Percentiles rank a stretch among this genome's conserved stretches.
Evolutionary conservation across 2,113 vertebrate species (phyloP).

Genomic region (Ceyx cyanopectus): DNA sequence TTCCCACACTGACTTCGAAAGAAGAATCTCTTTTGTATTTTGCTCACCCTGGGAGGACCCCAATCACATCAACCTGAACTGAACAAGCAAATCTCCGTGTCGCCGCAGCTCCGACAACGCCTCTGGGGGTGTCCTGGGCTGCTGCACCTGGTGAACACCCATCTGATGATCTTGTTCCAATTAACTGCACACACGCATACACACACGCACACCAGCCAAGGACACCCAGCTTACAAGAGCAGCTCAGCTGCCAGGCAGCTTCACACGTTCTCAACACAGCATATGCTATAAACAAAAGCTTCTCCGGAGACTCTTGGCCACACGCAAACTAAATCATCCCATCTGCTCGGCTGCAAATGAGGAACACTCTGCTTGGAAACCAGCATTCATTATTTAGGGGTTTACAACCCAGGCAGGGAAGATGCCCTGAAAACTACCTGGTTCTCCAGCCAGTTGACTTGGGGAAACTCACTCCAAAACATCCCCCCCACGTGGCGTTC

Average conservation of each 20-base stretch:
- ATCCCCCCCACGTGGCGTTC: background rate
- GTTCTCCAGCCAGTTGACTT: background rate
- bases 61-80: background rate
- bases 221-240: background rate
- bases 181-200: background rate
- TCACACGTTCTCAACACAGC: background rate
- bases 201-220: background rate
- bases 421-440: background rate
- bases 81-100: background rate
- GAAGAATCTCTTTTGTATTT: background rate
- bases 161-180: constrained; percentile 18
- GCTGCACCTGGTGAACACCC: background rate
- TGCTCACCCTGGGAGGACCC: background rate
- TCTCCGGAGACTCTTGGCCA: background rate
- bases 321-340: background rate
- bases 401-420: background rate
- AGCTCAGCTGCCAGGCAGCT: constrained; percentile 18
- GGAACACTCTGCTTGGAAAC: background rate
- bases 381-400: background rate
- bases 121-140: constrained; percentile 14
- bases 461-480: background rate
- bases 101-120: background rate
- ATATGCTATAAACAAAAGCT: constrained; percentile 27
- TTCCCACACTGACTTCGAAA: background rate
- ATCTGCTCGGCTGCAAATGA: background rate